phyloP scores from a whole-genome alignment of 2,113 vertebrate species.

The Syrmaticus mikado region DNA sequence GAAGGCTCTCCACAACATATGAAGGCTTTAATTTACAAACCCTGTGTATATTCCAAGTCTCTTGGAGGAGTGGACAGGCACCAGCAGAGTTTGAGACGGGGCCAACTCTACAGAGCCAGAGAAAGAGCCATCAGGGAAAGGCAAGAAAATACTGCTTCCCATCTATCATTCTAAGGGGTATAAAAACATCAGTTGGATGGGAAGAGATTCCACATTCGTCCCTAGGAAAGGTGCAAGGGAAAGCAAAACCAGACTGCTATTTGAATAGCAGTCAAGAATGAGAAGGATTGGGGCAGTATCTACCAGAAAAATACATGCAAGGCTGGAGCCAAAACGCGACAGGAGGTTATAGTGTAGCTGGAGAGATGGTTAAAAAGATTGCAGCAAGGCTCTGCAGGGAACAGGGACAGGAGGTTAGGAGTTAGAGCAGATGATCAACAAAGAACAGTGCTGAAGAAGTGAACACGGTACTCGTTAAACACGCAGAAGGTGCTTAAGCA shows the following conservation, averaged over 20 bases:
- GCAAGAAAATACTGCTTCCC: neutral
- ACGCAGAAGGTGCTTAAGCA: neutral
- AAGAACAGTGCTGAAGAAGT: neutral
- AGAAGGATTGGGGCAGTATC: neutral
- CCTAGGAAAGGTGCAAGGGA: neutral
- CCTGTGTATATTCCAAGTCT: neutral
- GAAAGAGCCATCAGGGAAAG: neutral
- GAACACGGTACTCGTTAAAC: neutral
- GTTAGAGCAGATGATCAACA: neutral
- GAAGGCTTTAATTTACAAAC: neutral
- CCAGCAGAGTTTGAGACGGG: neutral
- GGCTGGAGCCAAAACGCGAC: neutral
- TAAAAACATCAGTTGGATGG: neutral
- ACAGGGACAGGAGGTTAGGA: fast-evolving
- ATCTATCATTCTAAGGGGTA: neutral
- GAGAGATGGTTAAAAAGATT: neutral
- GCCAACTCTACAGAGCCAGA: neutral
- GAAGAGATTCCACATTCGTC: neutral
- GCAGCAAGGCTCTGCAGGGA: neutral
- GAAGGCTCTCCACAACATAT: neutral
- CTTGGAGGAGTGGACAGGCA: neutral
- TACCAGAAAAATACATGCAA: neutral
- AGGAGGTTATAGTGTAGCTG: neutral
- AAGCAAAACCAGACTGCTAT: neutral
- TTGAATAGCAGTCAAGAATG: neutral